Evolutionary conservation across 2,797 vertebrate species (phyloP).

Genomic region (Sebastes itinus): DNA sequence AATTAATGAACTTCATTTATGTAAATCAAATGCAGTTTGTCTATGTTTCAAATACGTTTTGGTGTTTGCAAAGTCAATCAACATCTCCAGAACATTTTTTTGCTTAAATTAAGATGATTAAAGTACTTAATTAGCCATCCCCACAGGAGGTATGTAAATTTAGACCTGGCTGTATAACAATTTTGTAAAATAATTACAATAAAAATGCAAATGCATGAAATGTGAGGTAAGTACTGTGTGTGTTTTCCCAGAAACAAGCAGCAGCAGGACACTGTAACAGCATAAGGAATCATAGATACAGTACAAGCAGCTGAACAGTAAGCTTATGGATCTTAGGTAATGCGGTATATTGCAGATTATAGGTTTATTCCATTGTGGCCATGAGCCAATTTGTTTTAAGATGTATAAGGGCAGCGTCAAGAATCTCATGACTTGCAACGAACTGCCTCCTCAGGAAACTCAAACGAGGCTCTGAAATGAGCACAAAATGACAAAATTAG

Average conservation of each 20-base stretch:
- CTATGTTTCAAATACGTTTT: not conserved
- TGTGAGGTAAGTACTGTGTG: not conserved
- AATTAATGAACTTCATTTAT: not conserved
- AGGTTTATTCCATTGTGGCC: not conserved
- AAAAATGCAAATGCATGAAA: not conserved
- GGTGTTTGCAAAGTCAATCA: not conserved
- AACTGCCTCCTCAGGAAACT: not conserved
- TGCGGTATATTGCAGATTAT: constrained; percentile 14
- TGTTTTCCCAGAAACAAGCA: not conserved
- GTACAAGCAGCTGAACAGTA: not conserved
- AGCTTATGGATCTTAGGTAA: constrained; percentile 3
- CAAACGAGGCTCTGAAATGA: not conserved
- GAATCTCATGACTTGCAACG: not conserved
- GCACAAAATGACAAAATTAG: not conserved
- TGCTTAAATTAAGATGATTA: not conserved
- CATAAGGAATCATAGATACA: too few species aligned
- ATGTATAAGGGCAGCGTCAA: not conserved
- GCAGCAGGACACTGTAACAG: not conserved
- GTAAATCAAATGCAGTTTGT: not conserved
- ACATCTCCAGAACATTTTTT: not conserved
- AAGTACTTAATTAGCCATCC: not conserved
- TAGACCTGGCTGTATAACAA: not conserved
- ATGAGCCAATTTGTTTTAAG: constrained; percentile 2
- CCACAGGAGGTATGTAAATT: not conserved
- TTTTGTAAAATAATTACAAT: not conserved